A percentile compares a stretch with the other conserved stretches of the same genome.
Conservation (phyloP, 2,888 invertebrate species). For the Chloroclysta siterata region DNA sequence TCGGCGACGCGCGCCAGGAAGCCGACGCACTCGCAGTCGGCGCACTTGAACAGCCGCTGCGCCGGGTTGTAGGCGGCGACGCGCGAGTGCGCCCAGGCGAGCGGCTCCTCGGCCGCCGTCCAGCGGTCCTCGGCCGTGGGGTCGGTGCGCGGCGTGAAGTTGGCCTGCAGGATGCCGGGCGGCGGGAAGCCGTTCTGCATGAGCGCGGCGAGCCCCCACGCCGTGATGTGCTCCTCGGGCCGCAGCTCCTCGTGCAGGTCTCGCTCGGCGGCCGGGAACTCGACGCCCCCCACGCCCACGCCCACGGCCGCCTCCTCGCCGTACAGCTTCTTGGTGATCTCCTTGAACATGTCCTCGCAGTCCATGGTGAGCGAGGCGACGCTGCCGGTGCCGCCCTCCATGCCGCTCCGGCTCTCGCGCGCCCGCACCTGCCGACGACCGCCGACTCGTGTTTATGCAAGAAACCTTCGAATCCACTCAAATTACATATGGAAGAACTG, state of each 20-base stretch:
- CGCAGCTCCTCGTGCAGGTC: constrained; percentile 85
- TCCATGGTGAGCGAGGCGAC: constrained; percentile 86
- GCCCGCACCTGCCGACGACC: constrained; percentile 1
- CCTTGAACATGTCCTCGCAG: constrained; percentile 95
- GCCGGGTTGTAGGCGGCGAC: constrained; percentile 92
- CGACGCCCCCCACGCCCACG: constrained; percentile 71
- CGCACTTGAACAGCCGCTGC: constrained; percentile 90
- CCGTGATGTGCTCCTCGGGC: constrained; percentile 89
- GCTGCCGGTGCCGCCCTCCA: constrained; percentile 81
- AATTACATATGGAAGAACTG: no score
- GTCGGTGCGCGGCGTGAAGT: constrained; percentile 83
- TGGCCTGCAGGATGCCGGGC: constrained; percentile 86
- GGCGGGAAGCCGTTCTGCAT: constrained; percentile 91
- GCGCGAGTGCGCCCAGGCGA: constrained; percentile 91
- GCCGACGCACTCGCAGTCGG: constrained; percentile 91
- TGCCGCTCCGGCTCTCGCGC: constrained; percentile 51
- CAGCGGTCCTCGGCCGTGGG: constrained; percentile 84
- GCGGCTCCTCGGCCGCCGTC: constrained; percentile 89
- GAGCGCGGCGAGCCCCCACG: constrained; percentile 90
- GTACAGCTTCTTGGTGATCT: constrained; percentile 95
- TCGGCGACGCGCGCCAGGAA: constrained; percentile 90
- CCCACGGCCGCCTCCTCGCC: constrained; percentile 88
- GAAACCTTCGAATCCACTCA: no score
- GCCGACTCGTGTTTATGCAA: no score
- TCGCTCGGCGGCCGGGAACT: constrained; percentile 78